Base-by-base conservation (phyloP, 2,113 vertebrate species). In the Rhinogobius similis region DNA sequence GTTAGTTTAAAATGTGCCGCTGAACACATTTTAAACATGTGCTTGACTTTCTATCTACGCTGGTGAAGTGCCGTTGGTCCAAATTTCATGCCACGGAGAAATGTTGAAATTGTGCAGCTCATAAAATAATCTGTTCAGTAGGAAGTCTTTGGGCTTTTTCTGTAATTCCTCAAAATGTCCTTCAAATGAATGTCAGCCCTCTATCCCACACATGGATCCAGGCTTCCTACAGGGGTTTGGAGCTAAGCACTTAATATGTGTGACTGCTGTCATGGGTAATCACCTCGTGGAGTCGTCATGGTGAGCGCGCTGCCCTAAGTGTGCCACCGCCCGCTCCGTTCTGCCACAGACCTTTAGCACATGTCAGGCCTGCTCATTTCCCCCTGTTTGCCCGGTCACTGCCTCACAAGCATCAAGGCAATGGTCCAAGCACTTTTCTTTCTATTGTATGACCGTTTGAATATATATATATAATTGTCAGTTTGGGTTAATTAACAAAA, bases 211-310 rank as follows among this genome's bases (percentile, higher is more conserved):
- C 43, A 67, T 32, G 26, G 29, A 32, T 48, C n/a, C 65, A 52
- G 26, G 41, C 62, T 68, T 74, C 23, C 64, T 69, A 41, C 48
- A 67, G 62, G 38, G 73, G 29, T 79, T 82, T 52, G 63, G 59
- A 32, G 36, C 55, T 65, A 61, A 85, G 68, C 76, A 52, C 64
- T 72, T 72, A 72, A 73, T 75, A 62, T 80, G 80, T 82, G 69
- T 75, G 72, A 82, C 81, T 66, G 75, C 81, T 78, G 81, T 78
- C 78, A 76, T 72, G 67, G 48, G 62, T 84, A 66, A 77, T 87
- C 76, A 72, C 74, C 72, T 87, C 83, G 64, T 16, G 39, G 65
- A 80, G 73, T 59, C 32, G 18, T 81, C 59, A 63, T 69, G 52
- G 48, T 70, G 79, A 84, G 73, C 61, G 63, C 71, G 70, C 46